Evolutionary conservation across 1,140 invertebrate genomes (phyloP).

Genomic region (Drosophila suzukii): DNA sequence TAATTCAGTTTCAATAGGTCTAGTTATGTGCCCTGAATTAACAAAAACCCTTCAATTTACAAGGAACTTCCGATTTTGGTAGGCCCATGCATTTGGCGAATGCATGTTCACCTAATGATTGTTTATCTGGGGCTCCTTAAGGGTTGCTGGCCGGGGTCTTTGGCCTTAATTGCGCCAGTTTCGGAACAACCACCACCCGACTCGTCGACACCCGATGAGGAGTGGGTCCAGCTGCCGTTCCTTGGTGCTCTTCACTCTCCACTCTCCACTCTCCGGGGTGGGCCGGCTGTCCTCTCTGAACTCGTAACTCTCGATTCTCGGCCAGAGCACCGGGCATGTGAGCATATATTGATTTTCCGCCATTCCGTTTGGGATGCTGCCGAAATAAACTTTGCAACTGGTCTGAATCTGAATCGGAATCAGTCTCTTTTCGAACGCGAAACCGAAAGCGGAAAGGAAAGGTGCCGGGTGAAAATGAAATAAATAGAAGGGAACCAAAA

Average conservation of each 20-base stretch:
- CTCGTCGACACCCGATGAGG: conserved; percentile 5
- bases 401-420: conserved; percentile 21
- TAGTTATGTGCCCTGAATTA: no score
- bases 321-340: conserved; percentile 18
- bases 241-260: conserved; percentile 7
- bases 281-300: conserved; percentile 18
- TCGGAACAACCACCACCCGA: conserved; percentile 54
- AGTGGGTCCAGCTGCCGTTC: conserved; percentile 41
- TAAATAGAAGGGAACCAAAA: conserved; percentile 10
- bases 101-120: conserved; percentile 23
- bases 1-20: no score
- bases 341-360: conserved; percentile 68
- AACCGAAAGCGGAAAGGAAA: conserved; percentile 20
- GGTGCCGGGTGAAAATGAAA: conserved; percentile 24
- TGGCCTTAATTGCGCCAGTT: conserved; percentile 68
- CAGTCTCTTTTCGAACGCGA: conserved; percentile 75
- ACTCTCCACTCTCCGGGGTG: conserved; percentile 21
- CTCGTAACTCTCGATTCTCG: neutral
- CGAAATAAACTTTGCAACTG: conserved; percentile 66
- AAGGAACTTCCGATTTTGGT: neutral
- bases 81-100: conserved; percentile 4
- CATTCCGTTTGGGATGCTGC: conserved; percentile 66
- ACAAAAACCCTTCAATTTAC: neutral
- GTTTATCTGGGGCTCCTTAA: conserved; percentile 43
- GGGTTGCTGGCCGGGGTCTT: conserved; percentile 65